Conservation (phyloP, 2,113 vertebrate genomes). For the Carassius carassius region DNA sequence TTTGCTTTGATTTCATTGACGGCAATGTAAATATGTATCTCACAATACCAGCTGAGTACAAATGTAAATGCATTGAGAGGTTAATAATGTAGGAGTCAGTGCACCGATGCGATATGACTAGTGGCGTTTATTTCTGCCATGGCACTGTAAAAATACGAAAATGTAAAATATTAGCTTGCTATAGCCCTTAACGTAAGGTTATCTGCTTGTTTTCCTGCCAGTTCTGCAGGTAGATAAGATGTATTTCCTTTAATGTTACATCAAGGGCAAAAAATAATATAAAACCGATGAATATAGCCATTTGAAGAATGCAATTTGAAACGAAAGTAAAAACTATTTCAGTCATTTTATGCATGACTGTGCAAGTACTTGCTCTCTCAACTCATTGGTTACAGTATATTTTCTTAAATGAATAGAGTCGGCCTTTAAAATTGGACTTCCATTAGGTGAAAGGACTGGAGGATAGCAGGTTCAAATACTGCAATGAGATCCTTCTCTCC, state of each 20-base stretch:
- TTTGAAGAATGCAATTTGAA: slow-evolving; percentile 57
- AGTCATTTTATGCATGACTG: slow-evolving; percentile 65
- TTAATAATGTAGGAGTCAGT: neutral
- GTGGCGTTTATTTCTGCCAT: neutral
- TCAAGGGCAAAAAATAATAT: slow-evolving; percentile 34
- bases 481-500: slow-evolving; percentile 3
- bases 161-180: neutral
- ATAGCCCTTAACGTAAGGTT: neutral
- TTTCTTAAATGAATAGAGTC: slow-evolving; percentile 66
- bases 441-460: slow-evolving; percentile 54
- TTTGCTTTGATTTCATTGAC: slow-evolving; percentile 17
- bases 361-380: slow-evolving; percentile 59
- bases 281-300: slow-evolving; percentile 44
- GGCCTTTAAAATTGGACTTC: slow-evolving; percentile 60
- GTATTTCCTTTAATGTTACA: slow-evolving; percentile 16
- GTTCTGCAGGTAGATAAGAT: neutral
- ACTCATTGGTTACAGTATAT: slow-evolving; percentile 65
- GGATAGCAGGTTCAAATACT: neutral
- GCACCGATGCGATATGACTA: neutral
- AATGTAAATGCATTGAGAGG: neutral
- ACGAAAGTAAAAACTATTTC: slow-evolving; percentile 59
- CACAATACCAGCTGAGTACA: neutral
- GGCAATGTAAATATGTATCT: slow-evolving; percentile 17
- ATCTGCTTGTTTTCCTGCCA: neutral
- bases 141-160: neutral